phyloP scores from a whole-genome alignment of 2,113 vertebrate genomes.

The Poeciliopsis retropinna region DNA sequence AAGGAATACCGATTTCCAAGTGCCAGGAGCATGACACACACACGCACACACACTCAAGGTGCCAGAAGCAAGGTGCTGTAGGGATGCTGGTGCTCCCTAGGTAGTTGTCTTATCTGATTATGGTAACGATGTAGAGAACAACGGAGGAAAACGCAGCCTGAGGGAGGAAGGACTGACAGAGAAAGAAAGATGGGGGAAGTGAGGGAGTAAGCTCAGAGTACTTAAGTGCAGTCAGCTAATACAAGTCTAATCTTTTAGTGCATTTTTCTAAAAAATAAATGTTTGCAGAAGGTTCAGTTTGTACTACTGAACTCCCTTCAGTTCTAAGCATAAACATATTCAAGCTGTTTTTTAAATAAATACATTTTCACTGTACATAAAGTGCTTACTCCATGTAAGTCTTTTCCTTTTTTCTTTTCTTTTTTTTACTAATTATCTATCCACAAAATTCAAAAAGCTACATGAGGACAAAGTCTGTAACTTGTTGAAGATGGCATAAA shows the following conservation, averaged over 20 bases:
- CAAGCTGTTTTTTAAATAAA: background rate
- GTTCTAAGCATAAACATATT: background rate
- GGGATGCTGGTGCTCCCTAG: conserved; percentile 77
- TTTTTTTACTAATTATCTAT: background rate
- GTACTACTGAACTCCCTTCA: background rate
- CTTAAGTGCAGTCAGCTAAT: conserved; percentile 39
- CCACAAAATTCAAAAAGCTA: background rate
- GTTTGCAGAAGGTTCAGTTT: conserved; percentile 1
- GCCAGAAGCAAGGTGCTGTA: conserved; percentile 75
- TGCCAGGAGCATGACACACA: conserved; percentile 62
- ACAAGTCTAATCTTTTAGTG: conserved; percentile 15
- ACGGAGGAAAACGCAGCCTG: conserved; percentile 68
- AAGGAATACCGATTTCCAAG: conserved; percentile 74
- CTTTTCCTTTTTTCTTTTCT: background rate
- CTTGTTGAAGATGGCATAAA: background rate
- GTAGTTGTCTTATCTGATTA: conserved; percentile 82
- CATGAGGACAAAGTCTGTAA: background rate
- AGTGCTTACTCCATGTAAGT: background rate
- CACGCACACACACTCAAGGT: conserved; percentile 47
- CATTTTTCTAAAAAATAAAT: conserved; percentile 7
- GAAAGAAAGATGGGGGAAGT: conserved; percentile 42
- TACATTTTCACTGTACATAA: background rate
- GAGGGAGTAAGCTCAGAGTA: conserved; percentile 38
- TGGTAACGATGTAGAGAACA: conserved; percentile 75
- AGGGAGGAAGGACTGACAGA: conserved; percentile 60